These are phyloP conservation scores for Hemichromis elongatus DNA, from an alignment of 2,113 vertebrate genomes.

Conservation along the genomic window DNA sequence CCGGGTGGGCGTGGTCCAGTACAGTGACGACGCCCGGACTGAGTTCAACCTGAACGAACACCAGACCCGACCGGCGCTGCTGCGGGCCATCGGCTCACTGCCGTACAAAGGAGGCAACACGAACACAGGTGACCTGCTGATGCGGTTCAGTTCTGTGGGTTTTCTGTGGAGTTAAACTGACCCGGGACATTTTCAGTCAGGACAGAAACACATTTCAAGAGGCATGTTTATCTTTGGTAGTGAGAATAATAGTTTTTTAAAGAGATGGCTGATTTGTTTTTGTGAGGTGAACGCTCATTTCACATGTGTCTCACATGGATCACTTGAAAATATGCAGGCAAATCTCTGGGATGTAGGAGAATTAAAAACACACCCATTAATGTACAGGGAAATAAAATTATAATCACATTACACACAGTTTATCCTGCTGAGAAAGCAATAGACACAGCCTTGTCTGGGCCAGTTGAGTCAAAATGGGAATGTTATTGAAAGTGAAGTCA, in stretches of 20 bases:
- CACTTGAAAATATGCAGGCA: background rate
- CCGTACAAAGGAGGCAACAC: slow-evolving; percentile 87
- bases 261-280: background rate
- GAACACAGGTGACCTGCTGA: slow-evolving; percentile 74
- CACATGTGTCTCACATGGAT: background rate
- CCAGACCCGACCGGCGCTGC: slow-evolving; percentile 76
- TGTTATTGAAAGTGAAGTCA: background rate
- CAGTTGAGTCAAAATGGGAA: background rate
- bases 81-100: slow-evolving; percentile 83
- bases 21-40: slow-evolving; percentile 80
- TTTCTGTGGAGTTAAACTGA: background rate
- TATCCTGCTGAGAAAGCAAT: background rate
- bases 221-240: background rate
- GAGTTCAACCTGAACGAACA: slow-evolving; percentile 87
- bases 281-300: background rate
- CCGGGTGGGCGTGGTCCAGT: slow-evolving; percentile 90
- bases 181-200: background rate
- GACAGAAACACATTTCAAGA: background rate
- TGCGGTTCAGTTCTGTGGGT: background rate
- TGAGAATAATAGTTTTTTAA: background rate
- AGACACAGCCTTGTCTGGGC: background rate
- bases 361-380: background rate
- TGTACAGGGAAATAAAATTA: background rate
- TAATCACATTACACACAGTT: background rate
- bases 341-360: background rate